phyloP scores from a whole-genome alignment of 2,113 vertebrate genomes.

The Oreochromis niloticus region DNA sequence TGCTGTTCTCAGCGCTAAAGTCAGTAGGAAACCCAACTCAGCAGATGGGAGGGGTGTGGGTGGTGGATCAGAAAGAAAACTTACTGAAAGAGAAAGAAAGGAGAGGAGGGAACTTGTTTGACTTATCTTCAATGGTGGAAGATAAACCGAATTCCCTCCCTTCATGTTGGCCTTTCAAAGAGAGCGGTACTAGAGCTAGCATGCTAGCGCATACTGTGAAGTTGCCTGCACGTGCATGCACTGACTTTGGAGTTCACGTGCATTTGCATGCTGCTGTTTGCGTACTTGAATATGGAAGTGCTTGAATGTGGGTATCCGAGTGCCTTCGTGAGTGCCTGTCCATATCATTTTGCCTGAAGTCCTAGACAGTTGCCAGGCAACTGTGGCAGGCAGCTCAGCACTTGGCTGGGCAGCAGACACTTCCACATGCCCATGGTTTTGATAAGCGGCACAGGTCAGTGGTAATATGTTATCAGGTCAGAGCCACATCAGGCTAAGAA shows the following conservation, averaged over 20 bases:
- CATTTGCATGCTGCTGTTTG: slow-evolving; percentile 10
- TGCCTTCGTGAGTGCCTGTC: slow-evolving; percentile 57
- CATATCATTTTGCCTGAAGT: slow-evolving; percentile 60
- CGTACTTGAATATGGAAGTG: slow-evolving; percentile 23
- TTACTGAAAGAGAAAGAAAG: slow-evolving; percentile 32
- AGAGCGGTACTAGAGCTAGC: neutral
- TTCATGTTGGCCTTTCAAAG: slow-evolving; percentile 13
- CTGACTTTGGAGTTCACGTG: neutral
- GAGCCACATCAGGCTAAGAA: slow-evolving; percentile 27
- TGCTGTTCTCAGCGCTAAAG: slow-evolving; percentile 72
- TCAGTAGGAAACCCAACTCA: slow-evolving; percentile 69
- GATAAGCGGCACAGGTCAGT: slow-evolving; percentile 42
- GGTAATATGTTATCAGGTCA: slow-evolving; percentile 38
- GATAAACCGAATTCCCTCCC: slow-evolving; percentile 12
- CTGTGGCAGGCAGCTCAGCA: slow-evolving; percentile 61
- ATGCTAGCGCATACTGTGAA: neutral
- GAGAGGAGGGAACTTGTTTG: slow-evolving; percentile 19
- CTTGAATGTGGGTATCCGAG: slow-evolving; percentile 34
- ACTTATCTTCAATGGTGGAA: slow-evolving; percentile 20
- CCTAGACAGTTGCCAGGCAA: slow-evolving; percentile 77
- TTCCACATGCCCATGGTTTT: slow-evolving; percentile 44
- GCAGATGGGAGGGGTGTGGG: slow-evolving; percentile 34
- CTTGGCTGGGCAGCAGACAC: slow-evolving; percentile 41
- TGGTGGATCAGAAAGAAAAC: slow-evolving; percentile 46
- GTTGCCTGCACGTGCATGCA: neutral